These are phyloP conservation scores for Papilio machaon DNA, from an alignment of 1,140 invertebrate species.

Conservation along the genomic window DNA sequence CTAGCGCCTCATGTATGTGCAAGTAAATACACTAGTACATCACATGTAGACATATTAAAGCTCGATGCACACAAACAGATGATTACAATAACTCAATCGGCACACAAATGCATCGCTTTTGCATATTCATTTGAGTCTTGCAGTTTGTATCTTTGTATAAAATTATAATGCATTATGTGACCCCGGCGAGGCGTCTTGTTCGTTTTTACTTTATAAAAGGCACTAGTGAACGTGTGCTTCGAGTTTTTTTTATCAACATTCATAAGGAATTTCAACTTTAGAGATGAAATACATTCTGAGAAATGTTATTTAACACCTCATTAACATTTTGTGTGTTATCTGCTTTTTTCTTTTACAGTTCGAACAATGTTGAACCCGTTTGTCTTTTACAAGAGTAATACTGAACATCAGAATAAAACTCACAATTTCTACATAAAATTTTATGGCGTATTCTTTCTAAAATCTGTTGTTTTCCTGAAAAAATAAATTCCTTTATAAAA, in stretches of 20 bases:
- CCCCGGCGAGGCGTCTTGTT: conserved; percentile 48
- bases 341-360: conserved; percentile 15
- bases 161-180: conserved; percentile 81
- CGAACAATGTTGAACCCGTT: not conserved
- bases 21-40: not conserved
- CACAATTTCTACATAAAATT: no score
- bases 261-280: conserved; percentile 34
- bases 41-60: conserved; percentile 43
- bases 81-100: conserved; percentile 78
- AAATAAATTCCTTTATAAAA: not conserved
- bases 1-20: conserved; percentile 14
- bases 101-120: conserved; percentile 68
- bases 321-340: conserved; percentile 25
- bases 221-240: conserved; percentile 45
- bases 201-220: conserved; percentile 63
- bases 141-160: conserved; percentile 80
- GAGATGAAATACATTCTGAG: conserved; percentile 28
- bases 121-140: conserved; percentile 78
- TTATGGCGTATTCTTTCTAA: no score
- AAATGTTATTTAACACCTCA: conserved; percentile 38
- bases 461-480: no score
- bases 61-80: conserved; percentile 52
- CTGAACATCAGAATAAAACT: not conserved
- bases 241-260: conserved; percentile 41
- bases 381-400: not conserved